phyloP scores from a whole-genome alignment of 2,888 invertebrate species.

The Tyria jacobaeae region DNA sequence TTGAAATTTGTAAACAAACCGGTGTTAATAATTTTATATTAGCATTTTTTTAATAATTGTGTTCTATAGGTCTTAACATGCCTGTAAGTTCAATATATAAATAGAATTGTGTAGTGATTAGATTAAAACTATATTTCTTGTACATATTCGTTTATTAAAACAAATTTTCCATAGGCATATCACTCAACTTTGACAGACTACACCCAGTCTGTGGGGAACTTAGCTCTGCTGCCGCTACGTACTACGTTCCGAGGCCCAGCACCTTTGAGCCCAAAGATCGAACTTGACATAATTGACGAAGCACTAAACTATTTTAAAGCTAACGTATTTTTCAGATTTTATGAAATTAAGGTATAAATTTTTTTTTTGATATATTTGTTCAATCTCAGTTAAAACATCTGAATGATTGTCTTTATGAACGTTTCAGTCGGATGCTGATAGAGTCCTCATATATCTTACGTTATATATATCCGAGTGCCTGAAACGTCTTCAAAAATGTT shows the following conservation, averaged over 20 bases:
- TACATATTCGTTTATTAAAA: not conserved
- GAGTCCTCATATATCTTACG: slow-evolving; percentile 98
- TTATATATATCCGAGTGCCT: slow-evolving; percentile 99
- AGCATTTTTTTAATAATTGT: not conserved
- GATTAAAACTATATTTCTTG: not conserved
- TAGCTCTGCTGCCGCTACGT: slow-evolving; percentile 96
- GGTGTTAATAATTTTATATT: not conserved
- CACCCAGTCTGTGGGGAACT: slow-evolving; percentile 93
- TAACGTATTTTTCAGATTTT: slow-evolving; percentile 99
- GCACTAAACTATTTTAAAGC: slow-evolving; percentile 99
- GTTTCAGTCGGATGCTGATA: slow-evolving; percentile 96
- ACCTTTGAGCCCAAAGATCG: slow-evolving; percentile 88
- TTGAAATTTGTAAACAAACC: slow-evolving; percentile 1
- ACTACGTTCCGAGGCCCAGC: slow-evolving; percentile 98
- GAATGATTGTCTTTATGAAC: not conserved
- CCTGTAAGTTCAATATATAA: slow-evolving; percentile 54
- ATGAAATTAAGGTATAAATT: slow-evolving; percentile 96
- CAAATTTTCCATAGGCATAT: slow-evolving; percentile 92
- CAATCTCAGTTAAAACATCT: not conserved
- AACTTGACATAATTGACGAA: slow-evolving; percentile 98
- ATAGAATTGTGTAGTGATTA: not conserved
- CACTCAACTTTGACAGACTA: slow-evolving; percentile 95
- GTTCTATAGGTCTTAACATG: slow-evolving; percentile 42
- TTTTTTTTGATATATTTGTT: not conserved
- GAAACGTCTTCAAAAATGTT: slow-evolving; percentile 96